Conservation (phyloP, 2,113 vertebrate species). For the Cebus imitator region DNA sequence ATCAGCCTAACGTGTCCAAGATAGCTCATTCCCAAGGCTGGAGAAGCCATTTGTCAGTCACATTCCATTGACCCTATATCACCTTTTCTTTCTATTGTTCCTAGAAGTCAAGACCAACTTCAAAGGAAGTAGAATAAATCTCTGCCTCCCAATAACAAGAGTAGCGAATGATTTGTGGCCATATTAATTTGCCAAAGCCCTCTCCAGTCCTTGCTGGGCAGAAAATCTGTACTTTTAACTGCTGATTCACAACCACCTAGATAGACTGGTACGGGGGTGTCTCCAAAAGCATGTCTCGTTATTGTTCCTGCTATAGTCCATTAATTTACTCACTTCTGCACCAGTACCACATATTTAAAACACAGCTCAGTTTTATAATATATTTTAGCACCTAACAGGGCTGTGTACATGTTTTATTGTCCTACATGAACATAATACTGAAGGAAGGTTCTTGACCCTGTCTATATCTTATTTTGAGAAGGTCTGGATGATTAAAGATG, state of each 20-base stretch:
- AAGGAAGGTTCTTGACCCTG: not conserved
- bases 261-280: not conserved
- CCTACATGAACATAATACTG: not conserved
- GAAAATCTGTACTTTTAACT: not conserved
- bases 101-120: not conserved
- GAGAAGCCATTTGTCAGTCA: not conserved
- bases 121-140: not conserved
- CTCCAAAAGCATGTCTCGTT: not conserved
- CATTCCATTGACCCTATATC: not conserved
- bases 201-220: not conserved
- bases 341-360: not conserved
- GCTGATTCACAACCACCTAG: not conserved
- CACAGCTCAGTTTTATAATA: not conserved
- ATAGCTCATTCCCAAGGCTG: not conserved
- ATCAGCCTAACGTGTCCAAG: not conserved
- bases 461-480: not conserved
- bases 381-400: not conserved
- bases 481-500: not conserved
- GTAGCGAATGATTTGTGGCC: not conserved
- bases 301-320: not conserved
- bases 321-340: not conserved
- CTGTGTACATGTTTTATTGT: not conserved
- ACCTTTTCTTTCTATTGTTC: not conserved
- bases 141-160: not conserved
- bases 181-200: not conserved